Conservation (phyloP, 2,797 vertebrate genomes). For the Trachurus trachurus region DNA sequence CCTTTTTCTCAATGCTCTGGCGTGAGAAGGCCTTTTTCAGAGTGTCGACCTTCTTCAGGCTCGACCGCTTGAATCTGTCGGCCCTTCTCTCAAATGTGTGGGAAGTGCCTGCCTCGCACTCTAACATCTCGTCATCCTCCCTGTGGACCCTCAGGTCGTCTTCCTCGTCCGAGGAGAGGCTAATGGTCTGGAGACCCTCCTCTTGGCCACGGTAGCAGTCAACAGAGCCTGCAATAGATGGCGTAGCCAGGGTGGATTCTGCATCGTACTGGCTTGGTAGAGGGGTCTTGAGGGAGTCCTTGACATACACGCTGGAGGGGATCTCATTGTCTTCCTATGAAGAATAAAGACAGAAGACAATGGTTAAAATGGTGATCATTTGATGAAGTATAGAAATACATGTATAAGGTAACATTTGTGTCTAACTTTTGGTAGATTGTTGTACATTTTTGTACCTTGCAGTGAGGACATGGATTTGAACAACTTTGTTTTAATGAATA, state of each 20-base stretch:
- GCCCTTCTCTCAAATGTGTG: slow-evolving; percentile 88
- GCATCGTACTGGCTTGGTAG: slow-evolving; percentile 87
- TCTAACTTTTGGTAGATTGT: not conserved
- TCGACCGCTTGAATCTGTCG: slow-evolving; percentile 93
- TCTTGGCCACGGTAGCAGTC: slow-evolving; percentile 88
- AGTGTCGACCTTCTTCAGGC: slow-evolving; percentile 96
- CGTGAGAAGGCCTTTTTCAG: slow-evolving; percentile 97
- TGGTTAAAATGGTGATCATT: not conserved
- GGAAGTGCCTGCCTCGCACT: slow-evolving; percentile 75
- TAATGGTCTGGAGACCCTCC: slow-evolving; percentile 92
- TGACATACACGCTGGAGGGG: slow-evolving; percentile 90
- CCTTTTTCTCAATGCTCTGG: slow-evolving; percentile 95
- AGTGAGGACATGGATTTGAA: not conserved
- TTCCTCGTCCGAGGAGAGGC: slow-evolving; percentile 93
- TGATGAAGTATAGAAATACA: no score
- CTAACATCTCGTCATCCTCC: slow-evolving; percentile 84
- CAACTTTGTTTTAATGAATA: not conserved
- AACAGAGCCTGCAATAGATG: slow-evolving; percentile 71
- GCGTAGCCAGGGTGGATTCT: slow-evolving; percentile 72
- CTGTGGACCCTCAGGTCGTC: slow-evolving; percentile 56
- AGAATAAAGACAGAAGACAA: slow-evolving; percentile 50
- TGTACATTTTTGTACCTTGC: not conserved
- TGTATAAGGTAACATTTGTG: no score
- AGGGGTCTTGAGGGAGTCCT: slow-evolving; percentile 85
- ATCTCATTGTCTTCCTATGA: slow-evolving; percentile 97